These are phyloP conservation scores for Toxostoma redivivum DNA, from an alignment of 2,113 vertebrate species.

Conservation along the genomic window DNA sequence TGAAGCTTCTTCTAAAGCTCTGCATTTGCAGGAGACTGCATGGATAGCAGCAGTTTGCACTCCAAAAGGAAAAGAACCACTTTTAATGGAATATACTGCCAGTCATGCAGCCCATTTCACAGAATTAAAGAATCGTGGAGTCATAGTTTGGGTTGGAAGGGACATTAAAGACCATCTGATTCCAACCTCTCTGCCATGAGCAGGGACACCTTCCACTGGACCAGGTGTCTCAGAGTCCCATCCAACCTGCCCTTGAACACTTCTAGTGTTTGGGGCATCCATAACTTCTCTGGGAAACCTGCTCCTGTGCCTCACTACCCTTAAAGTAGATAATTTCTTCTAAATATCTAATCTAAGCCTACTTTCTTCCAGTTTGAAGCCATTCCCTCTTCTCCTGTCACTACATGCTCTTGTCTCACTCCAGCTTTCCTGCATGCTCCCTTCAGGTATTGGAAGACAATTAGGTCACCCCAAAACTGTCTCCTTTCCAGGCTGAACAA, in stretches of 20 bases:
- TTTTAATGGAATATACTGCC: not conserved
- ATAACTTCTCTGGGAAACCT: not conserved
- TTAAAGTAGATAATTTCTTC: not conserved
- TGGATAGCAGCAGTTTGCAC: not conserved
- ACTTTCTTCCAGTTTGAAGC: not conserved
- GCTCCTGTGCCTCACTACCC: not conserved
- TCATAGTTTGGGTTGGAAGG: not conserved
- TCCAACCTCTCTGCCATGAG: not conserved
- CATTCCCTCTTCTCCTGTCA: not conserved
- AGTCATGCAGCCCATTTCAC: not conserved
- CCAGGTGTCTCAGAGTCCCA: not conserved
- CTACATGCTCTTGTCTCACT: not conserved
- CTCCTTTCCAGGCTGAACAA: not conserved
- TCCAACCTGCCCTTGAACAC: not conserved
- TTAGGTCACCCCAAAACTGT: not conserved
- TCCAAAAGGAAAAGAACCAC: not conserved
- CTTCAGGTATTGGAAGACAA: not conserved
- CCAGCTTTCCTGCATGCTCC: not conserved
- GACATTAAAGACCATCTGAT: not conserved
- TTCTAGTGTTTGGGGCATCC: not conserved
- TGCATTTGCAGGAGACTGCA: not conserved
- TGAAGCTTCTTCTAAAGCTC: not conserved
- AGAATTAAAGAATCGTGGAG: not conserved
- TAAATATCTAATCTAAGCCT: not conserved
- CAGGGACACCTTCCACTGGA: not conserved